Percentiles rank a stretch among this genome's conserved stretches.
Evolutionary conservation across 2,888 invertebrate species (phyloP).

Genomic region (Andricus quercusramuli): DNA sequence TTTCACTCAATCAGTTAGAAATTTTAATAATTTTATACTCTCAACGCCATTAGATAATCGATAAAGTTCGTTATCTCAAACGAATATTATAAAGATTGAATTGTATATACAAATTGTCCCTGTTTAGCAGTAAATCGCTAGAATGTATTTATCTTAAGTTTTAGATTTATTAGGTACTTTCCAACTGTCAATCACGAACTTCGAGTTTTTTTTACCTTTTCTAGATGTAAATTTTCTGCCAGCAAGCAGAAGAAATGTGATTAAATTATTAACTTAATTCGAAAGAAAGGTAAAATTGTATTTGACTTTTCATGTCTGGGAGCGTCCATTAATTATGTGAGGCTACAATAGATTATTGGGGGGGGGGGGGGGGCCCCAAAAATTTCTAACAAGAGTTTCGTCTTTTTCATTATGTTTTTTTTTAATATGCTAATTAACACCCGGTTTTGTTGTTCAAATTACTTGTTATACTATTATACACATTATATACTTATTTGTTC

Average conservation of each 20-base stretch:
- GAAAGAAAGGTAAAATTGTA: background rate
- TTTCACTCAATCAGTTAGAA: constrained; percentile 35
- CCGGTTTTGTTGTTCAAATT: too few species aligned
- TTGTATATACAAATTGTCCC: constrained; percentile 25
- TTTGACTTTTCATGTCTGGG: background rate
- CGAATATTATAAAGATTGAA: constrained; percentile 5
- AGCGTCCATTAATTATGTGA: too few species aligned
- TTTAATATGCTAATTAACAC: too few species aligned
- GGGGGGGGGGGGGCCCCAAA: too few species aligned
- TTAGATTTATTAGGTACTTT: constrained; percentile 3
- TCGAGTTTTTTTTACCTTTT: constrained; percentile 10
- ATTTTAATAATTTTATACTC: constrained; percentile 33
- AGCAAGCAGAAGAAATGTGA: background rate
- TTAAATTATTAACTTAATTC: background rate
- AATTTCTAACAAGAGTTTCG: too few species aligned
- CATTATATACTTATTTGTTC: too few species aligned
- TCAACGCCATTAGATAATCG: constrained; percentile 29
- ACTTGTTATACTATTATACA: too few species aligned
- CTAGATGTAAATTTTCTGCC: background rate
- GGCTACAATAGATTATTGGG: too few species aligned
- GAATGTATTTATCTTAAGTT: constrained; percentile 21
- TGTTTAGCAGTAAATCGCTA: constrained; percentile 18
- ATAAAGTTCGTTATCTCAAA: constrained; percentile 30
- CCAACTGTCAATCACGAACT: constrained; percentile 1
- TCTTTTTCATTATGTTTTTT: too few species aligned